These are phyloP conservation scores for Amphiprion ocellaris DNA, from an alignment of 2,113 vertebrate genomes.

Conservation along the genomic window DNA sequence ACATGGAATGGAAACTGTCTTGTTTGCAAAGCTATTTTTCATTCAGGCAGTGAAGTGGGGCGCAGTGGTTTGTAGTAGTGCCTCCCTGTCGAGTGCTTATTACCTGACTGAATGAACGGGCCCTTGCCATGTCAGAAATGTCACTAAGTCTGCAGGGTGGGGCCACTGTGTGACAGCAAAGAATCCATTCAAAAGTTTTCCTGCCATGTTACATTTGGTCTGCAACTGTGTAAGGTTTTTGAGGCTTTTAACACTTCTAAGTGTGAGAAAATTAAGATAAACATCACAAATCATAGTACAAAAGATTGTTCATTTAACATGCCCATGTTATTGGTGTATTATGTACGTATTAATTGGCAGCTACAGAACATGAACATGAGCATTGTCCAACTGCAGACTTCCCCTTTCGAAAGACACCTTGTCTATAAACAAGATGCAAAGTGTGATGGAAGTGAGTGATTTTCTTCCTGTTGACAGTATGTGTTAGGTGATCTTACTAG, in stretches of 20 bases:
- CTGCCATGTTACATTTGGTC: background rate
- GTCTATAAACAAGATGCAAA: too few relatives aligned
- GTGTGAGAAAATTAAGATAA: background rate
- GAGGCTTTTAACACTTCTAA: background rate
- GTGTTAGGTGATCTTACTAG: too few relatives aligned
- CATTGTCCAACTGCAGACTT: too few relatives aligned
- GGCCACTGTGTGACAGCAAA: background rate
- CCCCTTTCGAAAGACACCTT: too few relatives aligned
- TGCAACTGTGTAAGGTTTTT: background rate
- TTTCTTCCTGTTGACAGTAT: too few relatives aligned
- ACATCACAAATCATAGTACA: background rate
- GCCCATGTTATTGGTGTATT: too few relatives aligned
- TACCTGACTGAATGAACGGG: slow-evolving; percentile 59
- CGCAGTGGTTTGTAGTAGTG: slow-evolving; percentile 22
- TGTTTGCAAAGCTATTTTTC: slow-evolving; percentile 52
- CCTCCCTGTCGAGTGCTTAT: slow-evolving; percentile 61
- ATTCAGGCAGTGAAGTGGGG: slow-evolving; percentile 45
- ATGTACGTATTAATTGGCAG: too few relatives aligned
- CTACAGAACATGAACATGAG: too few relatives aligned
- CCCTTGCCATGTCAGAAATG: slow-evolving; percentile 35
- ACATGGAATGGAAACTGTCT: slow-evolving; percentile 29
- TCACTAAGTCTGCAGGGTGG: slow-evolving; percentile 37
- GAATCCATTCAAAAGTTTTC: slow-evolving; percentile 13
- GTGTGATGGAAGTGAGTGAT: too few relatives aligned
- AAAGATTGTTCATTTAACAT: too few relatives aligned